phyloP scores from a whole-genome alignment of 1,140 invertebrate species.

The Subanguina moxae region DNA sequence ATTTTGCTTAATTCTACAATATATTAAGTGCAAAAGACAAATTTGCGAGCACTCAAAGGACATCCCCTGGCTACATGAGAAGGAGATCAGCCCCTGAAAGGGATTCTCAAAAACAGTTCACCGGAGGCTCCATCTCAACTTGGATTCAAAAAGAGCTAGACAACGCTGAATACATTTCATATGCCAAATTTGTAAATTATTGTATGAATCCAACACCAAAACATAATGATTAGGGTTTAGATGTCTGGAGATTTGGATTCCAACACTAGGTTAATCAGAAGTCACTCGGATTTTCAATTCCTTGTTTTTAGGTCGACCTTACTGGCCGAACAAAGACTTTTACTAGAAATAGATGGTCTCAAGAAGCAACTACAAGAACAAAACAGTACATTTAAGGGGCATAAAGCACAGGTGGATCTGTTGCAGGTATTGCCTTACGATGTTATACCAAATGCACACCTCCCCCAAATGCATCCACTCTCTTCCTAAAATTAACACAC shows the following conservation, averaged over 20 bases:
- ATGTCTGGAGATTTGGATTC: neutral
- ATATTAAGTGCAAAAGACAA: neutral
- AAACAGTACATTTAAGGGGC: constrained; percentile 36
- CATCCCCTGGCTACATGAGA: constrained; percentile 4
- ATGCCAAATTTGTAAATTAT: constrained; percentile 24
- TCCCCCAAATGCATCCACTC: too few species aligned
- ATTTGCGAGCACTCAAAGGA: neutral
- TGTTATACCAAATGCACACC: too few species aligned
- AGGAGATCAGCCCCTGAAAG: constrained; percentile 40
- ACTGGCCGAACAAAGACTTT: constrained; percentile 28
- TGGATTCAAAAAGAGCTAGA: constrained; percentile 42
- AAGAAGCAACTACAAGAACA: constrained; percentile 36
- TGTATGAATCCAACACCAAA: neutral
- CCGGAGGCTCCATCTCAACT: constrained; percentile 13
- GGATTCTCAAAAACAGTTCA: neutral
- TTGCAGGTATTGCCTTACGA: constrained; percentile 26
- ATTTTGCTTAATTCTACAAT: too few species aligned
- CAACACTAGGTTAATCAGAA: neutral
- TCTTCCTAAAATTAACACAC: too few species aligned
- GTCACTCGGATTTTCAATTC: neutral
- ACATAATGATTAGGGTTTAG: constrained; percentile 2
- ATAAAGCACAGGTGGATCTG: constrained; percentile 37
- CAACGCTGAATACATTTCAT: constrained; percentile 34
- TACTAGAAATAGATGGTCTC: constrained; percentile 34
- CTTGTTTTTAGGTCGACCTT: neutral